Percentiles rank a stretch among this genome's conserved stretches.
Conservation (phyloP, 2,113 vertebrate genomes). For the Psittacula cyanocephala region DNA sequence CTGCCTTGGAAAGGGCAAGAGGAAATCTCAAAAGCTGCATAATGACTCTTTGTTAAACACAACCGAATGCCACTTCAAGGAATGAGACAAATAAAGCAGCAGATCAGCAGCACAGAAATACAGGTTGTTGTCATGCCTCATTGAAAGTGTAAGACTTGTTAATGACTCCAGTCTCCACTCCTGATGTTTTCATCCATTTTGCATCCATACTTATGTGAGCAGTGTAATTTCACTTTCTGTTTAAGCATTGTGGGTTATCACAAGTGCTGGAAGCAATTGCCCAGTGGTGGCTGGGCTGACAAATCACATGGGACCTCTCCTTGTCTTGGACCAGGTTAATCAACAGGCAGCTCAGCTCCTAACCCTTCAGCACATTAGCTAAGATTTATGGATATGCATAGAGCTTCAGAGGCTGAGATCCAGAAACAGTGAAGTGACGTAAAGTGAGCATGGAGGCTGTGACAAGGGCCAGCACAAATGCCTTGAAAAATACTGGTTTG, state of each 20-base stretch:
- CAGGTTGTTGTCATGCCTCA: neutral
- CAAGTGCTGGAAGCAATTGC: neutral
- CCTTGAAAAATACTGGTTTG: neutral
- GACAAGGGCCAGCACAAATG: neutral
- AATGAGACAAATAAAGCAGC: neutral
- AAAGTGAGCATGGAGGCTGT: neutral
- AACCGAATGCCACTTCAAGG: neutral
- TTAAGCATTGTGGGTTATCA: neutral
- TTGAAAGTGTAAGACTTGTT: neutral
- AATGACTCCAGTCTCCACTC: neutral
- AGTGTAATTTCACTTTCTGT: neutral
- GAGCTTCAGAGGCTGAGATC: neutral
- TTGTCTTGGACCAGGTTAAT: neutral
- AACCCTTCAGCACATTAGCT: neutral
- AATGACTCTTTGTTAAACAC: neutral
- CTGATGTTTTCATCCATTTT: neutral
- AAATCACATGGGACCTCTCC: neutral
- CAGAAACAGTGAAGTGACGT: neutral
- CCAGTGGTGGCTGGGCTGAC: neutral
- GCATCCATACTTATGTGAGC: neutral
- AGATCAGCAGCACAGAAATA: neutral
- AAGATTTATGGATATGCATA: neutral
- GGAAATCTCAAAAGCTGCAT: neutral
- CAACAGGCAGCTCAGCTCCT: neutral
- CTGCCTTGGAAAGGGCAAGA: neutral